Evolutionary conservation across 2,888 invertebrate genomes (phyloP).

Genomic region (Cynaeus angustus): DNA sequence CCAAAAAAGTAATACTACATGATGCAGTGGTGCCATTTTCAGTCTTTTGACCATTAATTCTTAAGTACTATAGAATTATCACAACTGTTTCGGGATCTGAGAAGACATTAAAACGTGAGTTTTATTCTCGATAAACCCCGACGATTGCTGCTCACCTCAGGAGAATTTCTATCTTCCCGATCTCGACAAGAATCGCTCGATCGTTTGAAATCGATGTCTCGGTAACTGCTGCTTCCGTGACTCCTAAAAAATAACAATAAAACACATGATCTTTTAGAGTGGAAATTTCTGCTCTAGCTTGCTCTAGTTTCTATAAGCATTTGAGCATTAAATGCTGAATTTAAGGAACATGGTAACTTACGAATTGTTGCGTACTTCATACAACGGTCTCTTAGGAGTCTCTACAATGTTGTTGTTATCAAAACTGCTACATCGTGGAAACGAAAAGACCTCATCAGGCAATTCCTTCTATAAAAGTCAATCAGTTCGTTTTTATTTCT

Average conservation of each 20-base stretch:
- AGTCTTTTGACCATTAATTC: constrained; percentile 35
- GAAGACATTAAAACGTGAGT: constrained; percentile 24
- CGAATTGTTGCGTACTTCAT: constrained; percentile 36
- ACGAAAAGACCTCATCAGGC: constrained; percentile 4
- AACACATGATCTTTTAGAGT: no score
- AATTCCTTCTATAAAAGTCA: constrained; percentile 17
- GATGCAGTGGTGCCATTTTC: constrained; percentile 22
- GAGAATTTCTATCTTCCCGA: constrained; percentile 9
- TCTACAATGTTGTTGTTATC: constrained; percentile 40
- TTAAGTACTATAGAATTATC: constrained; percentile 45
- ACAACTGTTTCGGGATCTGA: constrained; percentile 36
- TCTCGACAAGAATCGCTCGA: constrained; percentile 9
- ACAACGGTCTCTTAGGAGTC: constrained; percentile 35
- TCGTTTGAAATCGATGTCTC: constrained; percentile 3
- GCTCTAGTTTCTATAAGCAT: constrained; percentile 2
- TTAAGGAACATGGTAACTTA: no score
- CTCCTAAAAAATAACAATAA: constrained; percentile 13
- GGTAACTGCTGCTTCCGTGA: constrained; percentile 6
- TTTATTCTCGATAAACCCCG: constrained; percentile 21
- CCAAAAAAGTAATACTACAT: constrained; percentile 18
- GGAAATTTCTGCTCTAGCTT: neutral
- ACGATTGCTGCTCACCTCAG: constrained; percentile 7
- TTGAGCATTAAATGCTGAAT: no score
- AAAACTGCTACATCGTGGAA: neutral
- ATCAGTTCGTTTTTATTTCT: neutral